Base-by-base conservation (phyloP, 2,888 invertebrate genomes). In the Watsonalla cultraria region DNA sequence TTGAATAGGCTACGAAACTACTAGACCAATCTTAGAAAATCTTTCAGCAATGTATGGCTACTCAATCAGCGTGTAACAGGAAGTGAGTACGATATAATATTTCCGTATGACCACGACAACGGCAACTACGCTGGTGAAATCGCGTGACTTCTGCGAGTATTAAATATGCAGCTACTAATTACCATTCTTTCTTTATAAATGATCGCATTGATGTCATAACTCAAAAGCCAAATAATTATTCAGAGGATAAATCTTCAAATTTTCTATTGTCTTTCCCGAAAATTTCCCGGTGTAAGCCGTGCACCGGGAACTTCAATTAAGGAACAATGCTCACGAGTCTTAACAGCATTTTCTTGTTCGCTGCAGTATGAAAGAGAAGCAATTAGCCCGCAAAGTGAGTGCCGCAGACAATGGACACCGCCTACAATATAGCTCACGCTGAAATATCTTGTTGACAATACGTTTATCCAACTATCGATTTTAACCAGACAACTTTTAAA, bases 301-400 rank as follows among this genome's bases (percentile, higher is more conserved):
- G 69, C 70, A 65, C 68, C 58, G 63, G 64, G 64, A 75, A 76
- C 70, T 82, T 80, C 83, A 84, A 84, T 85, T 84, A 84, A 74
- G 71, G 72, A 80, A 84, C 83, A 86, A 84, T 80, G 76, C 74
- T 75, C 70, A 71, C 75, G 80, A 82, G 76, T 82, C 79, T 81
- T 80, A 80, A 80, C 78, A 79, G 76, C 78, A 73, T 82, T 85
- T 85, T 82, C 84, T 83, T 80, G 81, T 77, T 78, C 76, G 70
- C 67, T 71, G 72, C 76, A 75, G 76, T 75, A 76, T 82, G 75
- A 81, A 84, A 80, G 81, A 79, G 81, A 82, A 78, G 80, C 81
- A 86, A 87, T 87, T 86, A 86, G 79, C 78, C 68, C 60, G 74
- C 61, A 70, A 79, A 79, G 72, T 74, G 72, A 78, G 78, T 73